These are phyloP conservation scores for Ostrea denselamellosa DNA, from an alignment of 1,140 invertebrate species.

Conservation along the genomic window DNA sequence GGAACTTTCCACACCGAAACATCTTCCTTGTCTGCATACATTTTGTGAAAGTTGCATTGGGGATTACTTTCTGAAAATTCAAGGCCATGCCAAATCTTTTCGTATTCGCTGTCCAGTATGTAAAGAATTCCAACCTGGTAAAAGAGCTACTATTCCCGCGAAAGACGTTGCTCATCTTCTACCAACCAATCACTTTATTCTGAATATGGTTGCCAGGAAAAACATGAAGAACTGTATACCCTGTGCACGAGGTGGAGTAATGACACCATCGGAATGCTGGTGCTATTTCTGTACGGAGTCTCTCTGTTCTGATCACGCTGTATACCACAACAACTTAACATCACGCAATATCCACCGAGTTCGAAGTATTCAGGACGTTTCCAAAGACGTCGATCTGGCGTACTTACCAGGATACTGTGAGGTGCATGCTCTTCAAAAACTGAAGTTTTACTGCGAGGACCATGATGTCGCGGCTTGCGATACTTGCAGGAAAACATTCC, in stretches of 20 bases:
- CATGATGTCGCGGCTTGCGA: conserved; percentile 42
- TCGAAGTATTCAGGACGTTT: conserved; percentile 7
- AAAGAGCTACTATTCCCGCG: not conserved
- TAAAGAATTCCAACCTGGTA: conserved; percentile 42
- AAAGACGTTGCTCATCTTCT: conserved; percentile 40
- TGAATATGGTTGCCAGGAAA: conserved; percentile 22
- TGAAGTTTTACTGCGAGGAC: conserved; percentile 46
- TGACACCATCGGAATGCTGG: conserved; percentile 41
- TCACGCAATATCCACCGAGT: conserved; percentile 45
- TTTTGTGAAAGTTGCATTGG: conserved; percentile 51
- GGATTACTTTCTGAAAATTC: conserved; percentile 1
- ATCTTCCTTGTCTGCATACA: conserved; percentile 46
- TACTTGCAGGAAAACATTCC: conserved; percentile 18
- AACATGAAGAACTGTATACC: conserved; percentile 48
- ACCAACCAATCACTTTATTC: conserved; percentile 44
- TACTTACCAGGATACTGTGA: conserved; percentile 43
- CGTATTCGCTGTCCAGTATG: conserved; percentile 46
- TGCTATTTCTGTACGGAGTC: conserved; percentile 46
- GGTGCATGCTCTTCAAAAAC: conserved; percentile 35
- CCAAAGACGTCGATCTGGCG: conserved; percentile 38
- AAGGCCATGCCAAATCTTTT: conserved; percentile 31
- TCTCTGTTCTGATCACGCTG: conserved; percentile 43
- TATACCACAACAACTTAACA: conserved; percentile 49
- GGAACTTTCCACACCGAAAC: conserved; percentile 39
- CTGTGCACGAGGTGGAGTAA: conserved; percentile 30